Conservation (phyloP, 2,888 invertebrate species). For the Linnaemya tessellans region DNA sequence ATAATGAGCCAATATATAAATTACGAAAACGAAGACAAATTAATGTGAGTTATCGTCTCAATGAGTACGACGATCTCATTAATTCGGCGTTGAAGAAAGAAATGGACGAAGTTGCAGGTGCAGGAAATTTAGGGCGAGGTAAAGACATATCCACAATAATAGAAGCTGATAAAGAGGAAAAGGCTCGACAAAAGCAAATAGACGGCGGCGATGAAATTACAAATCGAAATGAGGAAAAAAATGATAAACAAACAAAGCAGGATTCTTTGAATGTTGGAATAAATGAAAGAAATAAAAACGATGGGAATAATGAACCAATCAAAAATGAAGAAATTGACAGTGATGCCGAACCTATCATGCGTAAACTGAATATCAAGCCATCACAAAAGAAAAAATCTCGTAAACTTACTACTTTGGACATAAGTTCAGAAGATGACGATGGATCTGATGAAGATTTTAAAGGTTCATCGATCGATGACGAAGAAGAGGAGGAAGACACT, state of each 20-base stretch:
- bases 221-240: slow-evolving; percentile 69
- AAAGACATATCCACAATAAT: slow-evolving; percentile 97
- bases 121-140: slow-evolving; percentile 92
- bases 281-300: slow-evolving; percentile 17
- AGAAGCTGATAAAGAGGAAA: slow-evolving; percentile 89
- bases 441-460: slow-evolving; percentile 96
- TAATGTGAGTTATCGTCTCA: slow-evolving; percentile 92
- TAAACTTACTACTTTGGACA: slow-evolving; percentile 91
- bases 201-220: slow-evolving; percentile 74
- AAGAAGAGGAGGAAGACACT: slow-evolving; percentile 79
- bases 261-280: slow-evolving; percentile 75
- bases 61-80: slow-evolving; percentile 97
- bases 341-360: slow-evolving; percentile 79
- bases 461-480: slow-evolving; percentile 85
- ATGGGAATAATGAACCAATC: slow-evolving; percentile 6
- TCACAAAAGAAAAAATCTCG: slow-evolving; percentile 87
- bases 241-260: slow-evolving; percentile 43
- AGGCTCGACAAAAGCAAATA: slow-evolving; percentile 78
- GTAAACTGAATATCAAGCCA: slow-evolving; percentile 77
- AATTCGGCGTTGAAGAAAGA: slow-evolving; percentile 93
- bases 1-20: slow-evolving; percentile 92
- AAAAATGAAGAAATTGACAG: slow-evolving; percentile 55
- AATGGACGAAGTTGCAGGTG: slow-evolving; percentile 89
- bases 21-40: slow-evolving; percentile 91
- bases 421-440: slow-evolving; percentile 90